Conservation (phyloP, 2,888 invertebrate genomes). For the Copidosoma aretas region DNA sequence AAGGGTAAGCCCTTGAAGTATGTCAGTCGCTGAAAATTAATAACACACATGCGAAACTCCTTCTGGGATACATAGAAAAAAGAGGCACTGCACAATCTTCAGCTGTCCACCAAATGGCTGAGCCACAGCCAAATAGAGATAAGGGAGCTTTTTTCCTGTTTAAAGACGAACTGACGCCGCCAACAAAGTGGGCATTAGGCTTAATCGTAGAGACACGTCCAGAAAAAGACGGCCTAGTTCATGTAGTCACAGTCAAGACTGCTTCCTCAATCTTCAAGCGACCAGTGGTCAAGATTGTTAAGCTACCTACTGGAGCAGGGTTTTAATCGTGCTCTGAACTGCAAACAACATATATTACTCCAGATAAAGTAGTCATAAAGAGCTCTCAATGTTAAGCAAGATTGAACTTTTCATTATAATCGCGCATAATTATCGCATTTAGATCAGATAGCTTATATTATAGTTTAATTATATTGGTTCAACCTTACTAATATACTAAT, state of each 20-base stretch:
- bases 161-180: constrained; percentile 23
- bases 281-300: constrained; percentile 19
- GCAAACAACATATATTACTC: too few relatives aligned
- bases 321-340: too few relatives aligned
- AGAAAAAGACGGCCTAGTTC: constrained; percentile 12
- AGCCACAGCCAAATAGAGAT: constrained; percentile 4
- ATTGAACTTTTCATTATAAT: too few relatives aligned
- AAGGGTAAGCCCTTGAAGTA: not conserved
- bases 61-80: constrained; percentile 43
- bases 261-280: constrained; percentile 5
- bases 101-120: constrained; percentile 45
- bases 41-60: constrained; percentile 41
- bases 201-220: constrained; percentile 27
- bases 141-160: constrained; percentile 23
- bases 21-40: constrained; percentile 42
- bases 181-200: constrained; percentile 24
- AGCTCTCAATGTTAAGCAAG: too few relatives aligned
- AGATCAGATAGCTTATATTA: too few relatives aligned
- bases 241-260: constrained; percentile 21
- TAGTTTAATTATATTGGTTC: too few relatives aligned
- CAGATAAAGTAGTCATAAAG: too few relatives aligned
- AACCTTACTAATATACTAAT: too few relatives aligned
- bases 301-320: constrained; percentile 9
- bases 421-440: too few relatives aligned
- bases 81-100: constrained; percentile 43